phyloP scores from a whole-genome alignment of 92 coral and sea anemone genomes.

The Paragorgia papillata region DNA sequence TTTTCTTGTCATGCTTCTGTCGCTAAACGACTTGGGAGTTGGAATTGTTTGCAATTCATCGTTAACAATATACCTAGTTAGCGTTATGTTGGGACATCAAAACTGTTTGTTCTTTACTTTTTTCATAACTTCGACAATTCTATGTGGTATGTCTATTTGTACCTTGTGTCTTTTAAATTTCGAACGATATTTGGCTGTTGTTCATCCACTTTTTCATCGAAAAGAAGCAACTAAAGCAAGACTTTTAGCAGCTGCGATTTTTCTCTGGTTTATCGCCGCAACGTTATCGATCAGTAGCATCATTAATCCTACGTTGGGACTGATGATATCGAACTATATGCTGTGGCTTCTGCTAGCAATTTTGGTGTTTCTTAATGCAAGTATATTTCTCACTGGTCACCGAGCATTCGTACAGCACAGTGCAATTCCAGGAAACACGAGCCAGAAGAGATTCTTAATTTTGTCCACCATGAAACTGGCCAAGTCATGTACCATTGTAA shows the following conservation, averaged over 20 bases:
- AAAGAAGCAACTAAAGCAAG: background rate
- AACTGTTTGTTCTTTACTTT: background rate
- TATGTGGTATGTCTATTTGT: slow-evolving; percentile 1
- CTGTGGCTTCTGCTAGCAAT: background rate
- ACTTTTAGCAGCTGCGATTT: background rate
- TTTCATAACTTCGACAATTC: background rate
- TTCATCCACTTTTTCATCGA: slow-evolving; percentile 2
- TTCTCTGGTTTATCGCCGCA: background rate
- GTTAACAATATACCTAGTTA: background rate
- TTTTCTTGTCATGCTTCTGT: slow-evolving; percentile 12
- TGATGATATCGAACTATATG: background rate
- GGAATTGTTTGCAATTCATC: background rate
- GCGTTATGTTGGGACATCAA: background rate
- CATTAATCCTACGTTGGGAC: background rate
- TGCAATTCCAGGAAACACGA: background rate
- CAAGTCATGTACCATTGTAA: background rate
- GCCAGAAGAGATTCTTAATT: background rate
- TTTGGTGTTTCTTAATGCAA: background rate
- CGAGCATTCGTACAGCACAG: background rate
- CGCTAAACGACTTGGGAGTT: slow-evolving; percentile 3
- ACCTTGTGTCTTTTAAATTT: slow-evolving; percentile 2
- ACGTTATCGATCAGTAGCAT: no score
- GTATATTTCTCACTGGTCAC: background rate
- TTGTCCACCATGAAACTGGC: background rate
- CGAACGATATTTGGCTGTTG: slow-evolving; percentile 6